Base-by-base conservation (phyloP, 2,113 vertebrate species). In the Rhinopomastus cyanomelas region DNA sequence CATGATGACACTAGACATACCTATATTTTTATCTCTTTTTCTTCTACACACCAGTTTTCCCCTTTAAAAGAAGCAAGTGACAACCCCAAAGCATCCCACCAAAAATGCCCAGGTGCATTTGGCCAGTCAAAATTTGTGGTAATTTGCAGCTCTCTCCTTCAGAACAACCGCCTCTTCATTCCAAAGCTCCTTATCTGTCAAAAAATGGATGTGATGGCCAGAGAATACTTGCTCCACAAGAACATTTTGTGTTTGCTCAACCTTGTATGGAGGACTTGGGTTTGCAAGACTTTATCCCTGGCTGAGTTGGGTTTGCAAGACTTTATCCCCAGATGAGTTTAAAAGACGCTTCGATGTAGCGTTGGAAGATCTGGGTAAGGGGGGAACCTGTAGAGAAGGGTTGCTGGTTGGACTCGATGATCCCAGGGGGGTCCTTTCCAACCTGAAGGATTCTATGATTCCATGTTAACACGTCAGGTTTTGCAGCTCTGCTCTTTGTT, bases 251-350 rank as follows among this genome's bases (percentile, higher is more conserved):
- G 85, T 92, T 79, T 56, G 73, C 65, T 74, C 86, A 75, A 21
- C 60, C 32, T 76, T 49, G 55, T 4, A 9, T 92, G 85, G 75
- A 91, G 77, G 82, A 76, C 57, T 89, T 89, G 34, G 44, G 61
- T 91, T 90, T 95, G 83, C 87, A 36, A 75, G 21, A 79, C 52
- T 42, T 86, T 88, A 91, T 65, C 39, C n/a, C n/a, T n/a, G n/a
- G n/a, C n/a, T n/a, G n/a, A n/a, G n/a, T n/a, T n/a, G n/a, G n/a
- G n/a, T n/a, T n/a, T n/a, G n/a, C n/a, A n/a, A n/a, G n/a, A n/a
- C n/a, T n/a, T n/a, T n/a, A n/a, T n/a, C n/a, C n/a, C n/a, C n/a
- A n/a, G n/a, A n/a, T n/a, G n/a, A n/a, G n/a, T n/a, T n/a, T n/a
- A n/a, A n/a, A n/a, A n/a, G n/a, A n/a, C n/a, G n/a, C n/a, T n/a